Conservation (phyloP, 2,113 vertebrate genomes). For the Labeo rohita region DNA sequence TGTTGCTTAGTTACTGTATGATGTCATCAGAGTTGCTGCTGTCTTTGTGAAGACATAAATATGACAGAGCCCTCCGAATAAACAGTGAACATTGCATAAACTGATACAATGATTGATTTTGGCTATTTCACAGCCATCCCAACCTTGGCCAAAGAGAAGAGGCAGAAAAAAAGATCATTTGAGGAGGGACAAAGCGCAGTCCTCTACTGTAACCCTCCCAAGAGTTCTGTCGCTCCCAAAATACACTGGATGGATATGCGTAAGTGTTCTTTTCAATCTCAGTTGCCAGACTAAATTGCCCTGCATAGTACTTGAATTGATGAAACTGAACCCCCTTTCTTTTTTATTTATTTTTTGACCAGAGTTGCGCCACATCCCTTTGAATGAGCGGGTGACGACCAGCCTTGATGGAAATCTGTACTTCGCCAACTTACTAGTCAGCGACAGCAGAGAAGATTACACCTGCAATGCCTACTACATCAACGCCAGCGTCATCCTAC, state of each 20-base stretch:
- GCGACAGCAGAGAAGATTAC: slow-evolving; percentile 82
- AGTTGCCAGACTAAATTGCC: not conserved
- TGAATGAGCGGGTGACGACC: slow-evolving; percentile 79
- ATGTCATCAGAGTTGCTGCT: not conserved
- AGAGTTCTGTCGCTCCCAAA: slow-evolving; percentile 73
- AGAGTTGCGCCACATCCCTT: slow-evolving; percentile 80
- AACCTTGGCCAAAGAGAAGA: slow-evolving; percentile 78
- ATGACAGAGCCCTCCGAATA: not conserved
- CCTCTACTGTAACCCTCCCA: slow-evolving; percentile 81
- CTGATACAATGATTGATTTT: not conserved
- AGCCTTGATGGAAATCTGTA: slow-evolving; percentile 87
- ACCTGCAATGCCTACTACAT: slow-evolving; percentile 85
- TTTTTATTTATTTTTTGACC: slow-evolving; percentile 1
- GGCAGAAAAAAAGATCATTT: slow-evolving; percentile 27
- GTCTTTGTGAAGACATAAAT: not conserved
- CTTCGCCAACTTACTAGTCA: slow-evolving; percentile 79
- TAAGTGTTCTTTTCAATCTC: slow-evolving; percentile 53
- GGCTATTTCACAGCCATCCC: slow-evolving; percentile 76
- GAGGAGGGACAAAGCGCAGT: slow-evolving; percentile 78
- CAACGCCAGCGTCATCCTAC: slow-evolving; percentile 81
- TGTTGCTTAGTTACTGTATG: no score
- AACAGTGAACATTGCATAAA: not conserved
- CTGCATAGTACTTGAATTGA: not conserved
- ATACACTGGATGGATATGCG: slow-evolving; percentile 81
- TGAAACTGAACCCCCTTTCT: not conserved